These are phyloP conservation scores for Plotosus lineatus DNA, from an alignment of 2,113 vertebrate species.

Conservation along the genomic window DNA sequence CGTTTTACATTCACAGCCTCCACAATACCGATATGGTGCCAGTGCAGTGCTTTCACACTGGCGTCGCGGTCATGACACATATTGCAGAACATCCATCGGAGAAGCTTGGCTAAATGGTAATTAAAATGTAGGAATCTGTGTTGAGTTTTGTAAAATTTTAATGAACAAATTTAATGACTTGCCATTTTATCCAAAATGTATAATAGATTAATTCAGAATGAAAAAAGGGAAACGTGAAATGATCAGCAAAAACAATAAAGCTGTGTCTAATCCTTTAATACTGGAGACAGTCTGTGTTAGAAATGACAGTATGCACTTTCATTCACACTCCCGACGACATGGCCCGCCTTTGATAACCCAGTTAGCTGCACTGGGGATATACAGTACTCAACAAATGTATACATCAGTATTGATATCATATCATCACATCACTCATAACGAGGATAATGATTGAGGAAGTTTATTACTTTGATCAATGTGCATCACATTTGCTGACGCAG, in stretches of 20 bases:
- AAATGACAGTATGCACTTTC: neutral
- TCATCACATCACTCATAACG: neutral
- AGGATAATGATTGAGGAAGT: too few relatives aligned
- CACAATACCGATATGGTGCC: too few relatives aligned
- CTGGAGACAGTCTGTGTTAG: neutral
- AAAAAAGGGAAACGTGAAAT: neutral
- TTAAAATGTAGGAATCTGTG: neutral
- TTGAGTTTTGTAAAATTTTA: neutral
- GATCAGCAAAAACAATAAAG: neutral
- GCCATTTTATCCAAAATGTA: neutral
- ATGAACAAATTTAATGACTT: neutral
- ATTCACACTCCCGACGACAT: neutral
- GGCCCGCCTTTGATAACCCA: too few relatives aligned
- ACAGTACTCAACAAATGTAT: neutral
- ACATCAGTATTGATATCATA: neutral
- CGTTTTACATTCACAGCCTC: too few relatives aligned
- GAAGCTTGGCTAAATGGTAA: neutral
- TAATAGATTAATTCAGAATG: neutral
- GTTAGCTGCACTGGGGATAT: too few relatives aligned
- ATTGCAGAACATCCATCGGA: too few relatives aligned
- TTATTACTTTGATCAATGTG: neutral
- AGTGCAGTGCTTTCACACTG: too few relatives aligned
- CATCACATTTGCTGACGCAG: neutral
- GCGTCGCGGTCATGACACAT: too few relatives aligned
- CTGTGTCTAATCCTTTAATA: neutral